A percentile compares a stretch with the other conserved stretches of the same genome.
phyloP scores from a whole-genome alignment of 2,113 vertebrate genomes.

The Solea senegalensis region DNA sequence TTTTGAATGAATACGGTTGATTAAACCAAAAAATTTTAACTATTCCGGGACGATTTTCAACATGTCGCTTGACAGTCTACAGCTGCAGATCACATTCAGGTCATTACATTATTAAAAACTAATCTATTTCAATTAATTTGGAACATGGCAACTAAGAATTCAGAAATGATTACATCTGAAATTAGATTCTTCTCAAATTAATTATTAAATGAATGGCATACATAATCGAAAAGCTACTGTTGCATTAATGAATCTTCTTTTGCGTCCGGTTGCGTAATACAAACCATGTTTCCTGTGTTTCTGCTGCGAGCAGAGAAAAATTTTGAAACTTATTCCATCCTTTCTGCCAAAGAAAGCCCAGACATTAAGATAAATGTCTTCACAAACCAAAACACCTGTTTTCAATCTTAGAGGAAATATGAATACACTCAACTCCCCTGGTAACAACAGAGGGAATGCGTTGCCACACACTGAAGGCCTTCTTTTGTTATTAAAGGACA shows the following conservation, averaged over 20 bases:
- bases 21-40: no score
- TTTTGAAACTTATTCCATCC: conserved; percentile 48
- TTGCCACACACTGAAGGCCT: conserved; percentile 79
- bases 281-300: conserved; percentile 2
- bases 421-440: conserved; percentile 82
- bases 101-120: conserved; percentile 4
- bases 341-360: conserved; percentile 73
- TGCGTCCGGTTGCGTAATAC: conserved; percentile 10
- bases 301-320: conserved; percentile 1
- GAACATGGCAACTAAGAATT: conserved; percentile 5
- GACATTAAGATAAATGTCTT: conserved; percentile 77
- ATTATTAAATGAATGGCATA: conserved; percentile 8
- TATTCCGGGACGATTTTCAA: not conserved
- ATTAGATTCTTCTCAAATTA: conserved; percentile 12
- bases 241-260: conserved; percentile 4
- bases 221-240: conserved; percentile 9
- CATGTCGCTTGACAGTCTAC: not conserved
- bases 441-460: conserved; percentile 81
- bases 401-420: conserved; percentile 80
- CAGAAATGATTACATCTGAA: conserved; percentile 10
- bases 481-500: conserved; percentile 40
- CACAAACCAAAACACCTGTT: conserved; percentile 80
- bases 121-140: not conserved
- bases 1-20: not conserved
- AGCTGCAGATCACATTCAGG: conserved; percentile 14